Percentiles rank a stretch among this genome's conserved stretches.
These are phyloP conservation scores for Epinephelus coioides DNA, from an alignment of 2,797 vertebrate genomes.

Conservation along the genomic window DNA sequence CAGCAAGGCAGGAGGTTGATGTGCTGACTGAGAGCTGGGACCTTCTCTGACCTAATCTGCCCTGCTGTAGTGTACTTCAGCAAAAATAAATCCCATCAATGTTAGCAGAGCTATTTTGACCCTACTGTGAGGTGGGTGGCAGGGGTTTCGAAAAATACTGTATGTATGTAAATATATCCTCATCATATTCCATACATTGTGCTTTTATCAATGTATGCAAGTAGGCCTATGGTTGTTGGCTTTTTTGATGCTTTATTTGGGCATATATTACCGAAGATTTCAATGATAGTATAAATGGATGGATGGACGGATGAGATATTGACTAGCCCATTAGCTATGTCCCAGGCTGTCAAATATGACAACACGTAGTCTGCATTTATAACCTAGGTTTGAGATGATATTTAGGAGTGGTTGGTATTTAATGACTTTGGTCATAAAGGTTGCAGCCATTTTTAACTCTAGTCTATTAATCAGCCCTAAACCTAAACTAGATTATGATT, in stretches of 20 bases:
- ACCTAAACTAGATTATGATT: too few relatives aligned
- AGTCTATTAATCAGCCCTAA: too few relatives aligned
- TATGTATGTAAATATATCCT: neutral
- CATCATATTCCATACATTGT: neutral
- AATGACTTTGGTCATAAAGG: too few relatives aligned
- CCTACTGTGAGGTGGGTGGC: neutral
- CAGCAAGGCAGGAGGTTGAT: conserved; percentile 7
- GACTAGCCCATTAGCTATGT: neutral
- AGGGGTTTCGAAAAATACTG: neutral
- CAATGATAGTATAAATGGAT: neutral
- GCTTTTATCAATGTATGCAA: neutral
- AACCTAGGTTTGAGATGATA: too few relatives aligned
- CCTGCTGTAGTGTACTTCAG: neutral
- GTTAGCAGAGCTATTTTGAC: neutral
- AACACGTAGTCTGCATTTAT: too few relatives aligned
- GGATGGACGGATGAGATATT: neutral
- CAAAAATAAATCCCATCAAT: neutral
- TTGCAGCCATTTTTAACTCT: too few relatives aligned
- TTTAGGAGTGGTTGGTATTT: too few relatives aligned
- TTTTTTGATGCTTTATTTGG: neutral
- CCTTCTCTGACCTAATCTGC: neutral
- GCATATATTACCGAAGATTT: neutral
- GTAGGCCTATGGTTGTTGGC: neutral
- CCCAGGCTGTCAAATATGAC: too few relatives aligned
- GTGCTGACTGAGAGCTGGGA: neutral